Evolutionary conservation across 2,113 vertebrate species (phyloP), one percentile per base, ranked within the genome.

Genomic region (Potamarius usumacintae): DNA sequence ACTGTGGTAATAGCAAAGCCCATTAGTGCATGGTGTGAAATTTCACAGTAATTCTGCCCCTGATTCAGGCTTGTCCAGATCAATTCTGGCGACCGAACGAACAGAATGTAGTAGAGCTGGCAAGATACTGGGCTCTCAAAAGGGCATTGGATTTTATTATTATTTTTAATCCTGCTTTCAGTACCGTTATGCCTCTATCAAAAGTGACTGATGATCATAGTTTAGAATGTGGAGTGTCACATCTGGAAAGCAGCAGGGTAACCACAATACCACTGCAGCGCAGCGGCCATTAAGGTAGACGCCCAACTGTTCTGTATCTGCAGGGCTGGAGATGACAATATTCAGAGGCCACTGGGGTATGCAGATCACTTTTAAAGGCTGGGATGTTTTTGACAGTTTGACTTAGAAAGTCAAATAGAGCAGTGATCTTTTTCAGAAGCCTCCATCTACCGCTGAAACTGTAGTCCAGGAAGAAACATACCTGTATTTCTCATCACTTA

Each of bases 181-280:
- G 86, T 60, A 14, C 53, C 62, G 55, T 82, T 82, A 57, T 77
- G 77, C 81, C 69, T 67, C 83, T 81, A 71, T 76, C 52, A 57
- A 72, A 85, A 53, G 18, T 90, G 90, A 89, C 79, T 87, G 88
- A 87, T 87, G 78, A 57, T 42, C 42, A 42, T 42, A 84, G 72
- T 77, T 88, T 60, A 27, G 71, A 76, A 48, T 90, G n/a, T 20
- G 74, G 60, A 87, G 65, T 57, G n/a, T 11, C 25, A 22, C 89
- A 89, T 90, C 90, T 87, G 85, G 58, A 90, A 82, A 85, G 78
- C 88, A 87, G 89, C 87, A 89, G 85, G 89, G 5, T 67, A 82
- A 86, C 85, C 58, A 58, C 25, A 74, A 87, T 85, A 53, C 53
- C 83, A 52, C 84, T 79, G 84, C 53, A 76, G 74, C 34, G 9